Evolutionary conservation across 2,113 vertebrate species (phyloP), one percentile per base, ranked within the genome.

Genomic region (Gopherus flavomarginatus): DNA sequence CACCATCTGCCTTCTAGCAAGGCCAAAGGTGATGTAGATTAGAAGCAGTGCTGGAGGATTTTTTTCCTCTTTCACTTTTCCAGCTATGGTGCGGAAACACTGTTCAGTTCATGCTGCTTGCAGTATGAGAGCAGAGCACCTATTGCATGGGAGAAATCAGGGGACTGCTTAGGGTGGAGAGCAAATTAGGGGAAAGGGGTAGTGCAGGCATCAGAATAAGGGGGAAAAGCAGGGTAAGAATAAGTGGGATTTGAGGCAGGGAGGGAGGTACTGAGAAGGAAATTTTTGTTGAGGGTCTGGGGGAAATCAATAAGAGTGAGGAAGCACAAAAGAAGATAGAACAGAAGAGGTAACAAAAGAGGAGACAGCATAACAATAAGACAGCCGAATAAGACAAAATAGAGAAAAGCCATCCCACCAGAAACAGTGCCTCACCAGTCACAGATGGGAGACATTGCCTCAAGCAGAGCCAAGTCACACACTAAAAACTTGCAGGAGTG

Each of bases 1-100:
- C 22, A 97, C 8, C 69, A 88, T 84, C 69, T 88, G 81, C 85
- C 72, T 91, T 79, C 85, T 85, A 90, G 93, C 78, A 95, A 97
- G 93, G 90, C 81, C 35, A 52, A 26, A 78, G 75, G 78, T 21
- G 38, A 59, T 75, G 27, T 89, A 80, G 78, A 29, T 89, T 85
- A 93, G 78, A 16, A 95, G 65, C 78, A 95, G 31, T 7, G 12
- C 53, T 92, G 47, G 2, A 11, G 69, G 52, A 86, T 54, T 94
- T 62, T 57, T 84, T 84, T 16, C 13, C 87, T 59, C 26, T 65
- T 97, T 69, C 86, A 54, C 87, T 92, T 96, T 94, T 94, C 85
- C 89, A 97, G 91, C n/a, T 50, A 24, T 81, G 21, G 50, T 47
- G 4, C 31, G 22, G 78, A 87, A 89, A 81, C 44, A 90, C 26